Percentiles rank a stretch among this genome's conserved stretches.
phyloP scores from a whole-genome alignment of 1,140 invertebrate species.

The Linepithema humile region DNA sequence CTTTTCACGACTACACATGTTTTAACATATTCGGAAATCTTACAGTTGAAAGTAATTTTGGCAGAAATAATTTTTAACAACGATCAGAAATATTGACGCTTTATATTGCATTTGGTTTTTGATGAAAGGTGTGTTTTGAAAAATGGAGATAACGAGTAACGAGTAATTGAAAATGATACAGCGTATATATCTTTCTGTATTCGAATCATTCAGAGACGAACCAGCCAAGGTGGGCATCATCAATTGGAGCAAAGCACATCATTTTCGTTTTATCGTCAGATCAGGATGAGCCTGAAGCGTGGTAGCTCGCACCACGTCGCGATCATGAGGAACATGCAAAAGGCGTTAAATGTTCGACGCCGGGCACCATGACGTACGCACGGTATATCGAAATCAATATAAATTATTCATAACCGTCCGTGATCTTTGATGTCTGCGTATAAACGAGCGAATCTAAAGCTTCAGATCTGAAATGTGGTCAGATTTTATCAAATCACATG shows the following conservation, averaged over 20 bases:
- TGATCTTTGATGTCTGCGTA: neutral
- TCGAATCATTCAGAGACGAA: conserved; percentile 66
- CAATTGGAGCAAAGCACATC: conserved; percentile 64
- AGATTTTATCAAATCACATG: neutral
- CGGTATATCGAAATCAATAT: conserved; percentile 8
- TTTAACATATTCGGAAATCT: neutral
- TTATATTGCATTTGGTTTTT: neutral
- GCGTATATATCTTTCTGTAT: conserved; percentile 60
- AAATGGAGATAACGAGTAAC: too few species aligned
- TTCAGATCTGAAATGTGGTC: conserved; percentile 5
- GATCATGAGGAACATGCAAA: conserved; percentile 77
- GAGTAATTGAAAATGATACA: conserved; percentile 34
- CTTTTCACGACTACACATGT: neutral
- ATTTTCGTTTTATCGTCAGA: conserved; percentile 65
- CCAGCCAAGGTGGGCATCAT: conserved; percentile 49
- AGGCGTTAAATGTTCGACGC: conserved; percentile 72
- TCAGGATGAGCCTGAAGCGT: conserved; percentile 71
- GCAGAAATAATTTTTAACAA: neutral
- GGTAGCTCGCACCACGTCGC: conserved; percentile 73
- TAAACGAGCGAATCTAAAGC: neutral
- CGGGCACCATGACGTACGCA: conserved; percentile 68
- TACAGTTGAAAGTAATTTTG: neutral
- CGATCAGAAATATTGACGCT: neutral
- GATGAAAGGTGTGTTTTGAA: neutral
- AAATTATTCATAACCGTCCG: neutral